Base-by-base conservation (phyloP, 2,113 vertebrate species). In the Aegithalos caudatus region DNA sequence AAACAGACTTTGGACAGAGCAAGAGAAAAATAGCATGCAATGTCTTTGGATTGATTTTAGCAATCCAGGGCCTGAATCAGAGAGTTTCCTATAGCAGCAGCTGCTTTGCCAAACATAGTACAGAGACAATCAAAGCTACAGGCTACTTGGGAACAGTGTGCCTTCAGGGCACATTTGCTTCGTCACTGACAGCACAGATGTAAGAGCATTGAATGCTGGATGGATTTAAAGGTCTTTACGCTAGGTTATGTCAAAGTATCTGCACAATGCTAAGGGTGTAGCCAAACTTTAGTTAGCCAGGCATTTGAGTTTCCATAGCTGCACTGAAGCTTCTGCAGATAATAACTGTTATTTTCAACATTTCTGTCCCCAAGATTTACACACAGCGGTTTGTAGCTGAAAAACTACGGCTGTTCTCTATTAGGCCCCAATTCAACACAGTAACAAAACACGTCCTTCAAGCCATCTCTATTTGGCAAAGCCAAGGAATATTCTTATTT, bases 291-390 rank as follows among this genome's bases (percentile, higher is more conserved):
- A 90, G 56, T 56, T 60, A 86, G 69, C 37, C 74, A 92, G 82
- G 62, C 94, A 83, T 64, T 90, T 71, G 54, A 64, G 72, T 93
- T 92, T 88, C 85, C 92, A 94, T 82, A 86, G 82, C 28, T 86
- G 90, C 72, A 64, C 71, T 88, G 66, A 88, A 94, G 86, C 50
- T 85, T 87, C 62, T 91, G 66, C 58, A 92, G 89, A 95, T 72
- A 94, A 95, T 92, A 89, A 89, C 89, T 90, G 93, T 90, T 95
- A 84, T 96, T 97, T 91, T 88, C 93, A 94, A 48, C 79, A 24
- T 93, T 67, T 79, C 79, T 94, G 51, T 78, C 94, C 87, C 64
- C 19, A 56, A 81, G 90, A 94, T 92, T 97, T 96, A 94, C 67
- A 81, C 35, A 72, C 44, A 88, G 92, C 33, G 93, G 93, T 90